Conservation (phyloP, 2,113 vertebrate species). For the Ahaetulla prasina region DNA sequence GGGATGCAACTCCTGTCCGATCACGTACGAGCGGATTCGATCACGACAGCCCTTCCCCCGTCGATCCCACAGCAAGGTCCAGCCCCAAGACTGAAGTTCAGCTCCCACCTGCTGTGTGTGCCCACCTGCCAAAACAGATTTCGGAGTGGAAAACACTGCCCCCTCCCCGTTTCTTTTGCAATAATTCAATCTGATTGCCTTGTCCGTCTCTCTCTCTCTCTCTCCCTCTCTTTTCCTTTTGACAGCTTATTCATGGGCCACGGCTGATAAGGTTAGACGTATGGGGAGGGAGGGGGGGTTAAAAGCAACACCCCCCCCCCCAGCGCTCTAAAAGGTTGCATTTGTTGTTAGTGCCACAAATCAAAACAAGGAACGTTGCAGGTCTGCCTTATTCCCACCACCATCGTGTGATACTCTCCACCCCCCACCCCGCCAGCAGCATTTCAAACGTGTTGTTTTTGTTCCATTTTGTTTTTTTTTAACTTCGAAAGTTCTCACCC, state of each 20-base stretch:
- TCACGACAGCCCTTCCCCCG: not conserved
- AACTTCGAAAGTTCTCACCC: not conserved
- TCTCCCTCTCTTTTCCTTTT: not conserved
- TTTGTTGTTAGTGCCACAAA: not conserved
- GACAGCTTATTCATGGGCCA: not conserved
- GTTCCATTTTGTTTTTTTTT: not conserved
- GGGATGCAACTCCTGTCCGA: not conserved
- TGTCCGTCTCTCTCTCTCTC: not conserved
- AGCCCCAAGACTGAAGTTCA: accelerated
- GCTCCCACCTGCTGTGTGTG: not conserved
- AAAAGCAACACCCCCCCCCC: not conserved
- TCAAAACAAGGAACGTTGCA: not conserved
- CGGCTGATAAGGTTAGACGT: not conserved
- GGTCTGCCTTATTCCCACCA: not conserved
- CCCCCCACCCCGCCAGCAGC: not conserved
- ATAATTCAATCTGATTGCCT: not conserved
- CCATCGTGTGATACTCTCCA: not conserved
- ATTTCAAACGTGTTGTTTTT: not conserved
- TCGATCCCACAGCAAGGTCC: not conserved
- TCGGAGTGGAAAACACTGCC: not conserved
- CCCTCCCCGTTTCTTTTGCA: not conserved
- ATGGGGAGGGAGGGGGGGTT: not conserved
- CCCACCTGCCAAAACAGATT: not conserved
- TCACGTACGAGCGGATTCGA: not conserved
- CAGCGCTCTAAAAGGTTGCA: not conserved